Conservation (phyloP, 2,888 invertebrate genomes). For the Plebejus melissa region DNA sequence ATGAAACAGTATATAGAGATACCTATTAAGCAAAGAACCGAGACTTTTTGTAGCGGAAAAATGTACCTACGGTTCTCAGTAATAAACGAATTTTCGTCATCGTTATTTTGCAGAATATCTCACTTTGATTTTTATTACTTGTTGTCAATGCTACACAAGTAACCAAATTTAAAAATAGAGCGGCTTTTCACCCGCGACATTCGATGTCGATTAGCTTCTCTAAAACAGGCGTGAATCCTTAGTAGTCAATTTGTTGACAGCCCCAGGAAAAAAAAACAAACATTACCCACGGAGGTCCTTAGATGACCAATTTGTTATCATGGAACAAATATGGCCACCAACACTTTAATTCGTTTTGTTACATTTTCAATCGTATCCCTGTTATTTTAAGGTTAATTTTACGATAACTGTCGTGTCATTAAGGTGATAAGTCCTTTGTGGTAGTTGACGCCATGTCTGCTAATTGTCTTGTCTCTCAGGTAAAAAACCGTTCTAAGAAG, state of each 20-base stretch:
- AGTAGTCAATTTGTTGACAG: conserved; percentile 14
- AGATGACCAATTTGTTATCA: conserved; percentile 67
- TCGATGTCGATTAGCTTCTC: conserved; percentile 6
- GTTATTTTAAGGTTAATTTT: conserved; percentile 41
- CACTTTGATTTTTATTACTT: too few species aligned
- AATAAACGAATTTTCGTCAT: too few species aligned
- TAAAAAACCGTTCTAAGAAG: conserved; percentile 43
- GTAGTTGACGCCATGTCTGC: conserved; percentile 67
- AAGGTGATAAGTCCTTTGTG: conserved; percentile 75
- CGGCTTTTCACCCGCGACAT: not conserved
- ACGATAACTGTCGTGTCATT: conserved; percentile 40
- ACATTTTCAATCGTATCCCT: conserved; percentile 42
- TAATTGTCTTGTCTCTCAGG: conserved; percentile 70
- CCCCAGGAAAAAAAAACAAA: conserved; percentile 33
- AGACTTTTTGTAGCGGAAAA: too few species aligned
- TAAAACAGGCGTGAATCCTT: conserved; percentile 14
- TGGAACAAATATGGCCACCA: conserved; percentile 73
- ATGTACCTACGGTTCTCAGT: too few species aligned
- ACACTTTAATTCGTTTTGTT: conserved; percentile 41
- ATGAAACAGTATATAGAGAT: too few species aligned
- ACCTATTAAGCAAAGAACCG: too few species aligned
- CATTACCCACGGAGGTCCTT: conserved; percentile 45
- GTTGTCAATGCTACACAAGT: not conserved
- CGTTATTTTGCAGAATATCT: too few species aligned
- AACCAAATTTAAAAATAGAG: not conserved